phyloP scores from a whole-genome alignment of 92 coral and sea anemone genomes.

The Montipora capitata region DNA sequence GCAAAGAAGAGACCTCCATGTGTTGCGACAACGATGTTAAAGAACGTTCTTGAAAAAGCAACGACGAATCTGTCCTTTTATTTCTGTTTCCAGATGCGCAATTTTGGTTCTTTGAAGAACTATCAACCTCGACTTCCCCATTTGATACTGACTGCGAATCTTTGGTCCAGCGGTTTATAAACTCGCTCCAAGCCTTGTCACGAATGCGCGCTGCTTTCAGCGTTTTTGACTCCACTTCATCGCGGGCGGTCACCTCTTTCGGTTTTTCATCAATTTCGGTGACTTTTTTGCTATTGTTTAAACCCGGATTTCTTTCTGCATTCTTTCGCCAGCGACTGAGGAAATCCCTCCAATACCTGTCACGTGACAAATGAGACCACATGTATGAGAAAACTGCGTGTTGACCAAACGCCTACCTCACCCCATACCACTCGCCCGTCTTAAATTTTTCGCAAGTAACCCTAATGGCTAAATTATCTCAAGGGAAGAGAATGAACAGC shows the following conservation, averaged over 20 bases:
- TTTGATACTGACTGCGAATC: constrained; percentile 37
- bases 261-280: neutral
- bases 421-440: too few relatives aligned
- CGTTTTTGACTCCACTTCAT: neutral
- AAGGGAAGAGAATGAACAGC: too few relatives aligned
- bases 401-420: too few relatives aligned
- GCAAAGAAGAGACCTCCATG: neutral
- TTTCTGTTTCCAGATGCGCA: neutral
- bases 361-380: neutral
- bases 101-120: neutral
- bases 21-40: neutral
- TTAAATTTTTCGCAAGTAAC: too few relatives aligned
- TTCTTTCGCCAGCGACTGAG: constrained; percentile 42
- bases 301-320: neutral
- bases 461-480: too few relatives aligned
- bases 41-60: neutral
- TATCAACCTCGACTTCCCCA: neutral
- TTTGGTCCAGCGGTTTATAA: constrained; percentile 73
- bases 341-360: constrained; percentile 46
- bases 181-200: constrained; percentile 23
- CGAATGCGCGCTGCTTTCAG: neutral
- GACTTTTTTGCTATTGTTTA: constrained; percentile 4
- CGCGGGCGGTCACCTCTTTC: neutral
- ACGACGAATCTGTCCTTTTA: neutral
- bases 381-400: neutral